A percentile compares a stretch with the other conserved stretches of the same genome.
phyloP scores from a whole-genome alignment of 2,797 vertebrate genomes.

The Hipposideros larvatus region DNA sequence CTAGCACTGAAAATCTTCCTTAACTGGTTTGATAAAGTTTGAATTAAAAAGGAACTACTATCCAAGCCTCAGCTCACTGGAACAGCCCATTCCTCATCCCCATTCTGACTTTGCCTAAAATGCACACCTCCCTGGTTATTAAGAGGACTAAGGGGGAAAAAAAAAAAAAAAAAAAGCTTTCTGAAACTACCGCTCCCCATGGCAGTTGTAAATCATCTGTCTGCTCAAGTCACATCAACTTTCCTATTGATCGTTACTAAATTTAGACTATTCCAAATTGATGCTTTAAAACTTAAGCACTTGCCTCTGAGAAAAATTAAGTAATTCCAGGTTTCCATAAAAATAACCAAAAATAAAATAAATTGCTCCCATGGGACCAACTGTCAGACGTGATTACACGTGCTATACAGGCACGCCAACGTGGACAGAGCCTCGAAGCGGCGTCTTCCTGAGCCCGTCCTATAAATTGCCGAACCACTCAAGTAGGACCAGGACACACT shows the following conservation, averaged over 20 bases:
- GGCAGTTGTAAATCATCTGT: not conserved
- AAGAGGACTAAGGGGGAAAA: not conserved
- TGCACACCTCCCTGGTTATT: not conserved
- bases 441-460: slow-evolving; percentile 37
- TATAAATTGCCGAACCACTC: slow-evolving; percentile 8
- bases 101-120: not conserved
- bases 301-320: not conserved
- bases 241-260: slow-evolving; percentile 13
- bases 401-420: not conserved
- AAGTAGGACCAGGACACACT: not conserved
- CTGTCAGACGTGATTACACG: not conserved
- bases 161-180: not conserved
- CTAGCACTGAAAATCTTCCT: not conserved
- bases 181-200: not conserved
- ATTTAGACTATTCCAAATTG: slow-evolving; percentile 37
- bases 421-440: not conserved
- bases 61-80: not conserved
- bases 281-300: slow-evolving; percentile 15
- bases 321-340: slow-evolving; percentile 16
- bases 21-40: not conserved
- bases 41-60: not conserved
- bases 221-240: not conserved
- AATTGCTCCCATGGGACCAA: not conserved
- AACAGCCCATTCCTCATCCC: not conserved
- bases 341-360: slow-evolving; percentile 42